A percentile compares a stretch with the other conserved stretches of the same genome.
Conservation (phyloP, 1,140 invertebrate genomes). For the Heterodera schachtii region DNA sequence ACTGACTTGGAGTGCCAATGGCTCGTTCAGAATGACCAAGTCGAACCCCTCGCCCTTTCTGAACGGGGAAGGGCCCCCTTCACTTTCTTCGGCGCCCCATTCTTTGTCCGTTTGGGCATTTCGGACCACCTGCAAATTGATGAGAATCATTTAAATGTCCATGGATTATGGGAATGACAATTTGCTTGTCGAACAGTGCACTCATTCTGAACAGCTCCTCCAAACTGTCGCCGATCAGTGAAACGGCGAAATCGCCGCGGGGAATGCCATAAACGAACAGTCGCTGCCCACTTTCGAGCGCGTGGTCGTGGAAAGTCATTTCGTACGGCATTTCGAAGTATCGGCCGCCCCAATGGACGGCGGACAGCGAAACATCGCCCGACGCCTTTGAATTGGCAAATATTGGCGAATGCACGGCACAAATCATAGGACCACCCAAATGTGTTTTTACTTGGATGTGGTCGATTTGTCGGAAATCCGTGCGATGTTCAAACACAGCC, state of each 20-base stretch:
- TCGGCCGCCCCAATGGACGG: conserved; percentile 57
- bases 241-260: conserved; percentile 59
- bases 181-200: conserved; percentile 54
- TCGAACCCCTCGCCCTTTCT: conserved; percentile 61
- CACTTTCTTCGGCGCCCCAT: conserved; percentile 62
- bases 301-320: conserved; percentile 11
- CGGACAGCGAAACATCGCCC: conserved; percentile 50
- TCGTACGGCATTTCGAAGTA: conserved; percentile 26
- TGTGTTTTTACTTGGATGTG: conserved; percentile 33
- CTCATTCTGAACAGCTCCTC: conserved; percentile 62
- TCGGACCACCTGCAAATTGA: conserved; percentile 50
- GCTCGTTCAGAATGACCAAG: conserved; percentile 59
- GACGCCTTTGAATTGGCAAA: conserved; percentile 37
- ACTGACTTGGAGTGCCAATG: conserved; percentile 53
- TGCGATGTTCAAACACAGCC: conserved; percentile 45
- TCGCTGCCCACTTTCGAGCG: conserved; percentile 42
- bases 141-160: background rate
- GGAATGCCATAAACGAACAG: conserved; percentile 58
- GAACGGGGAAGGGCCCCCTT: conserved; percentile 43
- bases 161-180: background rate
- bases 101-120: conserved; percentile 46
- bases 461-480: conserved; percentile 36
- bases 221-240: conserved; percentile 50
- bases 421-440: background rate
- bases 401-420: background rate